phyloP scores from a whole-genome alignment of 2,797 vertebrate genomes.

The Schizothorax lantsangensis region DNA sequence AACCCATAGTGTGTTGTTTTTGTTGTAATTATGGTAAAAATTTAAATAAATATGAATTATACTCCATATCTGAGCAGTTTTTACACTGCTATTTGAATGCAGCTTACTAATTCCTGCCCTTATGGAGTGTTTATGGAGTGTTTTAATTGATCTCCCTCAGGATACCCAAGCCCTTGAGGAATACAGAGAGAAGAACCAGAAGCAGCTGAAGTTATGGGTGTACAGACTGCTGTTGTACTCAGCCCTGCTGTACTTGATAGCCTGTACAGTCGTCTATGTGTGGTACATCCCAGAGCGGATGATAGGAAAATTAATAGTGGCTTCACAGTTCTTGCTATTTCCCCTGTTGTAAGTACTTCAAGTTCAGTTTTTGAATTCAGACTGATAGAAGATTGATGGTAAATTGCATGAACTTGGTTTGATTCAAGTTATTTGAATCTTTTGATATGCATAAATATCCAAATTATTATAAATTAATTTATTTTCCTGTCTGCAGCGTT shows the following conservation, averaged over 20 bases:
- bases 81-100: not conserved
- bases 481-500: constrained; percentile 79
- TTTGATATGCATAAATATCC: not conserved
- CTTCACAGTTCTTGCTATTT: constrained; percentile 90
- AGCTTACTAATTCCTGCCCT: not conserved
- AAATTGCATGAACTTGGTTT: not conserved
- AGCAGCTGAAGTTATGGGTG: constrained; percentile 91
- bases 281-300: constrained; percentile 94
- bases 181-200: constrained; percentile 93
- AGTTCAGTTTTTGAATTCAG: not conserved
- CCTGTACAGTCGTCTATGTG: constrained; percentile 87
- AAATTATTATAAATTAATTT: not conserved
- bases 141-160: constrained; percentile 70
- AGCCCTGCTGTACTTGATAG: constrained; percentile 85
- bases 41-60: not conserved
- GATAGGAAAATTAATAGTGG: constrained; percentile 86
- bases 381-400: no score
- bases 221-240: constrained; percentile 93
- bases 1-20: not conserved
- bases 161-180: constrained; percentile 92
- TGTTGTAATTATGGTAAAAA: not conserved
- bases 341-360: constrained; percentile 92
- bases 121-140: not conserved
- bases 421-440: not conserved
- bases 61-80: not conserved